These are phyloP conservation scores for Tipula lateralis DNA, from an alignment of 2,888 invertebrate genomes.

Conservation along the genomic window DNA sequence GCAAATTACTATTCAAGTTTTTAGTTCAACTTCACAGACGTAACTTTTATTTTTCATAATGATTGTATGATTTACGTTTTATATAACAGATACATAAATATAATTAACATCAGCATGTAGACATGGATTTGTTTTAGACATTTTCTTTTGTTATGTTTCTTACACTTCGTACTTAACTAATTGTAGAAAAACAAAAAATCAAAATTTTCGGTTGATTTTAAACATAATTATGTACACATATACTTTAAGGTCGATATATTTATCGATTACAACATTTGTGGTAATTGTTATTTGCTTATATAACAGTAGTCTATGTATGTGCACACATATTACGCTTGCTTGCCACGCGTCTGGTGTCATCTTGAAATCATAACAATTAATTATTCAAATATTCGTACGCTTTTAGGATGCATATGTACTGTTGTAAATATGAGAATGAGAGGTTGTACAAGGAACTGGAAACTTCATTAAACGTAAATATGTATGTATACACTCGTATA, in stretches of 20 bases:
- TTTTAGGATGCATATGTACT: neutral
- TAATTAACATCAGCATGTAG: neutral
- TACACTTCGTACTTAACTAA: neutral
- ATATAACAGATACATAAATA: neutral
- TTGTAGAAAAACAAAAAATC: neutral
- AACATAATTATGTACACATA: too few species aligned
- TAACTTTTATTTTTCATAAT: neutral
- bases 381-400: neutral
- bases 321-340: neutral
- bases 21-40: neutral
- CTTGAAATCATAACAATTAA: neutral
- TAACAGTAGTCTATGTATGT: neutral
- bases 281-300: neutral
- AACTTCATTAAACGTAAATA: too few species aligned
- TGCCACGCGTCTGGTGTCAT: neutral
- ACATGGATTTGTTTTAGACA: neutral
- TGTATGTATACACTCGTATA: too few species aligned
- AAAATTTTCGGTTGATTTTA: neutral
- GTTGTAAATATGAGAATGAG: neutral
- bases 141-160: neutral
- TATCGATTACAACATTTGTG: neutral
- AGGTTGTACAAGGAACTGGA: neutral
- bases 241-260: neutral
- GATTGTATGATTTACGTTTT: neutral
- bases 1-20: neutral